Conservation (phyloP, 92 coral and sea anemone species). For the Palythoa grandiflora region DNA sequence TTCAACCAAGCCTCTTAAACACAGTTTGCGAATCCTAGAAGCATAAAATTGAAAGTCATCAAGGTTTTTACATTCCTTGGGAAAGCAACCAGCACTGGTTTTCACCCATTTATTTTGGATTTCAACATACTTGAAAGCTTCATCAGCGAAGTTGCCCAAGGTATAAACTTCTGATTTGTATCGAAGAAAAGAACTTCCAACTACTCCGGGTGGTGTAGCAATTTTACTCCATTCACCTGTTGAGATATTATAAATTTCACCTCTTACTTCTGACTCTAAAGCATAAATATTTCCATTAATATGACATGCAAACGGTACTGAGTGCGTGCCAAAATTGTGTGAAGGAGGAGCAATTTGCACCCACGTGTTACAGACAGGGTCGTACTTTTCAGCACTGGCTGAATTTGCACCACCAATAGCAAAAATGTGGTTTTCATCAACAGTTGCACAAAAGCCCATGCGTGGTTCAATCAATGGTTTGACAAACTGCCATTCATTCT, state of each 20-base stretch:
- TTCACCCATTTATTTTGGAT: background rate
- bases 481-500: conserved; percentile 63
- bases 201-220: background rate
- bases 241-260: conserved; percentile 66
- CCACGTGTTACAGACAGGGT: conserved; percentile 66
- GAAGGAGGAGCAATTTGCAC: conserved; percentile 56
- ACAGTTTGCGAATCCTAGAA: background rate
- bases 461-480: conserved; percentile 58
- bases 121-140: background rate
- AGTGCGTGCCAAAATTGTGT: conserved; percentile 9
- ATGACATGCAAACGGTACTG: conserved; percentile 33
- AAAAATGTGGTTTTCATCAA: conserved; percentile 51
- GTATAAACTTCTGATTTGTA: background rate
- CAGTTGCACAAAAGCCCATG: conserved; percentile 62
- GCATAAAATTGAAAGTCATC: background rate
- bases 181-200: background rate
- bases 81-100: background rate
- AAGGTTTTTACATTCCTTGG: background rate
- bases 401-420: conserved; percentile 72
- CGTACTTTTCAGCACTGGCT: conserved; percentile 63
- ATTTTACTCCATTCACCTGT: conserved; percentile 52
- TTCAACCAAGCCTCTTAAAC: conserved; percentile 21
- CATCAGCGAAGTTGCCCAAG: background rate
- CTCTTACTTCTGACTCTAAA: conserved; percentile 43
- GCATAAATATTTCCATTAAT: conserved; percentile 65